Conservation (phyloP, 2,113 vertebrate species). For the Alouatta palliata region DNA sequence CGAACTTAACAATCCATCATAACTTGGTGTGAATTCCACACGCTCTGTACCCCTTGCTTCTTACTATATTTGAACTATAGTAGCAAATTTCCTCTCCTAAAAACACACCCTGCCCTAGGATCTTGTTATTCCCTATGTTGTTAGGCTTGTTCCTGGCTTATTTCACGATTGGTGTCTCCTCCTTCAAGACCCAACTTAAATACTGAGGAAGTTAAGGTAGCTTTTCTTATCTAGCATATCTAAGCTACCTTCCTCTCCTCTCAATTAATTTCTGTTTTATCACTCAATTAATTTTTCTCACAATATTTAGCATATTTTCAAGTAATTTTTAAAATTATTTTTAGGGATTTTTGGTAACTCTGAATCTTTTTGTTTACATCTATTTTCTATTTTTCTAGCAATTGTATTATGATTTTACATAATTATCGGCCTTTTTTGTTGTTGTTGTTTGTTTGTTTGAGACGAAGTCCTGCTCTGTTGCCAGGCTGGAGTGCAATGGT, state of each 20-base stretch:
- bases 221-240: not conserved
- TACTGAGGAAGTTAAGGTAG: not conserved
- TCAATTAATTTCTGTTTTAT: not conserved
- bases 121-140: not conserved
- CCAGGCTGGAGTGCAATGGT: too few species aligned
- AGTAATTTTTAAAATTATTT: not conserved
- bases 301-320: not conserved
- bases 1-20: not conserved
- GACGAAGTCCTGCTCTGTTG: too few species aligned
- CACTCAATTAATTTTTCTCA: not conserved
- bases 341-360: not conserved
- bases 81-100: not conserved
- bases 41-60: rapidly evolving
- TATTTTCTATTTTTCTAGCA: not conserved
- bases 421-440: not conserved
- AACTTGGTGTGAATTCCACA: not conserved
- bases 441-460: too few species aligned
- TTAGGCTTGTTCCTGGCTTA: not conserved
- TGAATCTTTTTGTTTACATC: not conserved
- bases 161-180: not conserved
- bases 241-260: not conserved
- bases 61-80: not conserved
- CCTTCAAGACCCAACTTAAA: not conserved
- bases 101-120: too few species aligned
- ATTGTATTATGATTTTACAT: not conserved